Evolutionary conservation across 2,888 invertebrate genomes (phyloP), one percentile per base, ranked within the genome.

Genomic region (Dinocampus coccinellae): DNA sequence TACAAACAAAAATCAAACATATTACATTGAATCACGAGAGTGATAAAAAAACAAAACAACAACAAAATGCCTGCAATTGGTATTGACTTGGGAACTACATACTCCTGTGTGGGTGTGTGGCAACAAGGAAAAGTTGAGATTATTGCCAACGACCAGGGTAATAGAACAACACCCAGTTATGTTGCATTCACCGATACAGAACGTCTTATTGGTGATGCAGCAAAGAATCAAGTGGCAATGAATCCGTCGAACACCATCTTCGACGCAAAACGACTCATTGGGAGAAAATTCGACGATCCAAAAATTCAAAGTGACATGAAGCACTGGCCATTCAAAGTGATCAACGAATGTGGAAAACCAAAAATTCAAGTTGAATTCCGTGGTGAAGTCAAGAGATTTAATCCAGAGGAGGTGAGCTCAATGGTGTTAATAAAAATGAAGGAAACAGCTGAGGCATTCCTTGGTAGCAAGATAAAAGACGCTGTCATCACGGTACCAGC

Each of bases 401-500:
- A 91, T 29, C 92, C 93, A 0, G 93, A 93, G 84, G 92, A 93
- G 84, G 88, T 93, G 82, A 92, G 92, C 84, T 92, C 92, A 63
- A 92, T 93, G 92, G 90, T 91, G 9, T 82, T 91, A 68, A 88
- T 85, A 33, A 91, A 90, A 81, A 90, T 90, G 90, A 89, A 89
- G 84, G 92, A 93, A 84, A 93, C 92, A 0, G 92, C 92, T 0
- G 93, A 93, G 83, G 92, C 93, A 0, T 94, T 92, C 82, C 86
- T 94, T 73, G 94, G 93, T 6, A 88, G 88, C 13, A 77, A 88
- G 10, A 91, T 94, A 0, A 90, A 88, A 13, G 93, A 94, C 82
- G 94, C 94, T 6, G 94, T 94, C 0, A 89, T 94, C 79, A 94
- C 94, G 91, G 95, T 95, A 3, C 94, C 94, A 6, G 95, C 95